Percentiles rank a stretch among this genome's conserved stretches.
Evolutionary conservation across 2,113 vertebrate species (phyloP).

Genomic region (Oncorhynchus gorbuscha): DNA sequence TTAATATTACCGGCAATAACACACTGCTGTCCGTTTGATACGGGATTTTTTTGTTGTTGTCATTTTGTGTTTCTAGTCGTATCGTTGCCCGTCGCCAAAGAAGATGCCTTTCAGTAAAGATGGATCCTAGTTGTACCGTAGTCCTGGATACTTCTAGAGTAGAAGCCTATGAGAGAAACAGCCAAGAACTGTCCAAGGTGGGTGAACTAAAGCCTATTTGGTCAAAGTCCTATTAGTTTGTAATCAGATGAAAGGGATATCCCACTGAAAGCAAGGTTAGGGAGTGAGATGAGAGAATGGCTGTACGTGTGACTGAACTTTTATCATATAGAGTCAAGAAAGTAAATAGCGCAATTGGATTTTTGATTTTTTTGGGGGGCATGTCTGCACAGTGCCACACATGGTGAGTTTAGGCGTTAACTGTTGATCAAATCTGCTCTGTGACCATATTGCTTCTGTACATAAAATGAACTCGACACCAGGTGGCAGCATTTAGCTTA

Average conservation of each 20-base stretch:
- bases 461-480: conserved; percentile 42
- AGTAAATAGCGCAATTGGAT: too few species aligned
- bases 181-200: conserved; percentile 89
- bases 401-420: too few species aligned
- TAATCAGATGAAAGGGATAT: not conserved
- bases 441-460: too few species aligned
- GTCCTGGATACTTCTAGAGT: conserved; percentile 84
- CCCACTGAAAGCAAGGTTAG: not conserved
- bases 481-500: conserved; percentile 76
- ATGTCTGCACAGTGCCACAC: too few species aligned
- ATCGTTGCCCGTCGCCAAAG: conserved; percentile 96
- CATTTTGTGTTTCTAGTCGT: conserved; percentile 77
- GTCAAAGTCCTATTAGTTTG: not conserved
- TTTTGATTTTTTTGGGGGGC: too few species aligned
- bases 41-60: not conserved
- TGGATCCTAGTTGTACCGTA: conserved; percentile 97
- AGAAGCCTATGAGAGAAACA: conserved; percentile 86
- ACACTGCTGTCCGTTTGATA: too few species aligned
- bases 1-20: too few species aligned
- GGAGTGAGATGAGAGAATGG: not conserved
- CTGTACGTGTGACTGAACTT: too few species aligned
- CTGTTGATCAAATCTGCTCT: too few species aligned
- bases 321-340: too few species aligned
- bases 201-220: not conserved
- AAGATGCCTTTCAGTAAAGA: conserved; percentile 95